Conservation (phyloP, 2,113 vertebrate species). For the Dromaius novaehollandiae region DNA sequence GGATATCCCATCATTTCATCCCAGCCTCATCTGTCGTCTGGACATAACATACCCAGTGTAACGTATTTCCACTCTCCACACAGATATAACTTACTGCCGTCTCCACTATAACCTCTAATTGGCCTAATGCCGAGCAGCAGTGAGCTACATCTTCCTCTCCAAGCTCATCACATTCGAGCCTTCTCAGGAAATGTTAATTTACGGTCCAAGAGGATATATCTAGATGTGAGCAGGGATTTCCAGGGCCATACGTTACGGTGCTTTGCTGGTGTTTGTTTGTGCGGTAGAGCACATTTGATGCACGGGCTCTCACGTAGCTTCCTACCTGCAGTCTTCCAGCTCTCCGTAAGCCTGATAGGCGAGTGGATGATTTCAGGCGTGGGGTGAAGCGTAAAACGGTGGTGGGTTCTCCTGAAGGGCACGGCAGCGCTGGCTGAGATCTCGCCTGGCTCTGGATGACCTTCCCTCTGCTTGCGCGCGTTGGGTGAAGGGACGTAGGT, state of each 20-base stretch:
- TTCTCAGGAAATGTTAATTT: neutral
- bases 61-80: neutral
- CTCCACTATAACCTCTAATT: neutral
- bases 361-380: neutral
- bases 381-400: neutral
- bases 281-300: neutral
- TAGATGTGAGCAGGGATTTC: neutral
- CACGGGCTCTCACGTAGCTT: neutral
- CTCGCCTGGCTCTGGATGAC: neutral
- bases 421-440: neutral
- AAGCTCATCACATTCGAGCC: neutral
- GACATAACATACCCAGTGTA: neutral
- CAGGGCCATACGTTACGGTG: neutral
- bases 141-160: neutral
- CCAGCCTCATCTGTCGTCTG: neutral
- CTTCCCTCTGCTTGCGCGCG: neutral
- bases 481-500: neutral
- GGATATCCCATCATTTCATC: neutral
- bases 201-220: rapidly evolving
- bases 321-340: neutral
- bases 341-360: neutral
- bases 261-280: neutral
- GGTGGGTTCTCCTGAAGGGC: neutral
- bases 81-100: neutral
- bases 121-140: neutral